Percentiles rank a stretch among this genome's conserved stretches.
phyloP scores from a whole-genome alignment of 2,888 invertebrate genomes.

The Anorthoa munda region DNA sequence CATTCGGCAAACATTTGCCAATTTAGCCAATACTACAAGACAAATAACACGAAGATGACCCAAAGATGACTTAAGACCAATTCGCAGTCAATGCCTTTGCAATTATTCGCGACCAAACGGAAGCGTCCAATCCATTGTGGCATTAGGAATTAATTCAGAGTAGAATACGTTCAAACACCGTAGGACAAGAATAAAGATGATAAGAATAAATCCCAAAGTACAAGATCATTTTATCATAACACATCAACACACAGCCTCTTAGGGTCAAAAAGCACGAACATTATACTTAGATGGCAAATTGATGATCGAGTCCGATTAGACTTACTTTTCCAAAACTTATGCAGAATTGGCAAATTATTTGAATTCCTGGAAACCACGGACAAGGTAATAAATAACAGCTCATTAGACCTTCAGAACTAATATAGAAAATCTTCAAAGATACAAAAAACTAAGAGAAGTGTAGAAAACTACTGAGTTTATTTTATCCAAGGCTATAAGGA shows the following conservation, averaged over 20 bases:
- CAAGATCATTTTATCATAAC: neutral
- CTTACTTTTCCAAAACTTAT: neutral
- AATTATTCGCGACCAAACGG: slow-evolving; percentile 50
- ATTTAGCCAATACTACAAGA: slow-evolving; percentile 36
- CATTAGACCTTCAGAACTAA: neutral
- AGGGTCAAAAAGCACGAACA: slow-evolving; percentile 14
- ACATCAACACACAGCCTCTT: neutral
- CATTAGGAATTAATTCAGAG: slow-evolving; percentile 43
- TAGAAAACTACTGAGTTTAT: slow-evolving; percentile 29
- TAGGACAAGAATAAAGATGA: neutral
- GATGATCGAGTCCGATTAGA: slow-evolving; percentile 4
- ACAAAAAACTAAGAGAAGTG: slow-evolving; percentile 15
- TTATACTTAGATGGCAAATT: slow-evolving; percentile 8
- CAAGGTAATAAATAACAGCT: neutral
- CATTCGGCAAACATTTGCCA: slow-evolving; percentile 37
- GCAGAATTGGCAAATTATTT: neutral
- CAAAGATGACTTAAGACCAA: slow-evolving; percentile 53
- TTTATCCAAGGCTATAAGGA: slow-evolving; percentile 44
- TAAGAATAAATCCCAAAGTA: too few species aligned
- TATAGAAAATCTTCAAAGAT: neutral
- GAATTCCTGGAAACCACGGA: too few species aligned
- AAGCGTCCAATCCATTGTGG: slow-evolving; percentile 55
- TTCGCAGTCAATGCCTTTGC: slow-evolving; percentile 53
- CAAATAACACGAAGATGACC: slow-evolving; percentile 35
- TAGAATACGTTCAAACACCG: neutral